A percentile compares a stretch with the other conserved stretches of the same genome.
phyloP scores from a whole-genome alignment of 2,797 vertebrate species.

The Microctenopoma steveboyesi region DNA sequence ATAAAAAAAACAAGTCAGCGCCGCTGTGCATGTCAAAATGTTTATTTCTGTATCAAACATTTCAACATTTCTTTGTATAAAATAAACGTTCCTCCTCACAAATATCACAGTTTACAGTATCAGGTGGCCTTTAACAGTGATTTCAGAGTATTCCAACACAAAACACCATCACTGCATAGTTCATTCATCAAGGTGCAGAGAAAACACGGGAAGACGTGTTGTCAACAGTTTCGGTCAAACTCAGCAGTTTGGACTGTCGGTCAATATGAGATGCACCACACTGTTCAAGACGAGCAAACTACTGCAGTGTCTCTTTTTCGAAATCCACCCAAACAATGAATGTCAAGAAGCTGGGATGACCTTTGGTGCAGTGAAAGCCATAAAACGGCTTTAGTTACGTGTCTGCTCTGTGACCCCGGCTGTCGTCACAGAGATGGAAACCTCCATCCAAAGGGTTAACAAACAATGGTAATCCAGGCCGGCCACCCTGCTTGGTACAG shows the following conservation, averaged over 20 bases:
- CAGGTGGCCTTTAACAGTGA: constrained; percentile 35
- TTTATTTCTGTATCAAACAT: constrained; percentile 58
- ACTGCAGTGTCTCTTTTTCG: constrained; percentile 51
- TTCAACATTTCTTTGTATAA: background rate
- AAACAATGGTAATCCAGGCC: constrained; percentile 82
- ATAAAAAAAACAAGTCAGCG: constrained; percentile 20
- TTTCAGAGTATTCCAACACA: constrained; percentile 38
- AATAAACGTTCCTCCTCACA: constrained; percentile 7
- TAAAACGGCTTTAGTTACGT: constrained; percentile 64
- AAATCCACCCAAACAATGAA: constrained; percentile 67
- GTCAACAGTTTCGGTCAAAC: constrained; percentile 48
- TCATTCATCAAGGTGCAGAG: constrained; percentile 41
- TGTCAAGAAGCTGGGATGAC: constrained; percentile 66
- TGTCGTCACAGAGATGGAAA: constrained; percentile 79
- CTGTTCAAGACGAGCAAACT: constrained; percentile 47
- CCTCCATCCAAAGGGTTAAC: constrained; percentile 81
- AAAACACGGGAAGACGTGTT: constrained; percentile 42
- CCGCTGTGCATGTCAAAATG: constrained; percentile 5
- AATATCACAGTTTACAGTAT: constrained; percentile 39
- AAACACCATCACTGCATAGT: constrained; percentile 35
- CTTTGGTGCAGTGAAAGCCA: constrained; percentile 72
- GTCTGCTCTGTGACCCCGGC: constrained; percentile 78
- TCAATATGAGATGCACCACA: constrained; percentile 40
- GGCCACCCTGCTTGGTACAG: constrained; percentile 82
- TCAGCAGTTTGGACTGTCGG: constrained; percentile 50